Evolutionary conservation across 2,113 vertebrate genomes (phyloP), one percentile per base, ranked within the genome.

Genomic region (Eurypyga helias): DNA sequence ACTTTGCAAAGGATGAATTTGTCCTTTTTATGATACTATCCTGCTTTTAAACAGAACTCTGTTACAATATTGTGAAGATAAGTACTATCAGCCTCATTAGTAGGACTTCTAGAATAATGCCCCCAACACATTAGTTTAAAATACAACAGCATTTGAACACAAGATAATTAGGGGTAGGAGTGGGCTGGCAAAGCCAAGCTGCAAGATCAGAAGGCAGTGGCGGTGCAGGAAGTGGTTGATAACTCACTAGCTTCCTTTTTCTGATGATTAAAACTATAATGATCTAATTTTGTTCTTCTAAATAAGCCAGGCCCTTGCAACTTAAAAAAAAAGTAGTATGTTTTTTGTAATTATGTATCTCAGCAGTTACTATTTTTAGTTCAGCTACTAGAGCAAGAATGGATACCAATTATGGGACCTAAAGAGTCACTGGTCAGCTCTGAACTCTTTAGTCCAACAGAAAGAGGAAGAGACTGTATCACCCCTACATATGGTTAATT

Each of bases 401-500:
- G 72, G 15, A 9, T 92, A 84, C n/a, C 87, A 95, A 82, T 93
- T 87, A 87, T 19, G 26, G 48, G 66, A 62, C 38, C 73, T 71
- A 76, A 79, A 69, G 61, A 67, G 41, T 55, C 83, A 70, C 34
- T 58, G 89, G 12, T 51, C 78, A 66, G 73, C 86, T 97, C 64
- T 88, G 61, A 85, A 89, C n/a, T 66, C 69, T 86, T 89, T 26
- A 94, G 65, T 81, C 73, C 69, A 82, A 89, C n/a, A 60, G 51
- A 52, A 87, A 89, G 45, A 94, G 34, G 83, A 81, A 87, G 24
- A 71, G 49, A 41, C 9, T 34, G 10, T 29, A 34, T 82, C 51
- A 96, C 34, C 60, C 65, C 61, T 91, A 84, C 81, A 17, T 31
- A 33, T 21, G 48, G 70, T 92, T 97, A 96, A 96, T 46, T 94